Conservation (phyloP, 2,797 vertebrate species). For the Brachyrhaphis roseni region DNA sequence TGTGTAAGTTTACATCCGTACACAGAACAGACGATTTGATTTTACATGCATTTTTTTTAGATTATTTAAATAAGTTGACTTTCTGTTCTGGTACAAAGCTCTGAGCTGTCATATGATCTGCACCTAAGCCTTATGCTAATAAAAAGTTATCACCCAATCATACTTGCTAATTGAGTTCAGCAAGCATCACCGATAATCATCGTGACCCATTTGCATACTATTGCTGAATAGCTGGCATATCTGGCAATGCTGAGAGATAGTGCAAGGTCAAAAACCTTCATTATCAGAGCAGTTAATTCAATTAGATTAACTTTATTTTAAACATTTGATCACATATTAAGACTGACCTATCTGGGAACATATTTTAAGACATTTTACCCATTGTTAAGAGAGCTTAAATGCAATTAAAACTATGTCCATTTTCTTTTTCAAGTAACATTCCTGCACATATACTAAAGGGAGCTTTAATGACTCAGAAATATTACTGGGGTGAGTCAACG, state of each 20-base stretch:
- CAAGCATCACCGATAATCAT: conserved; percentile 77
- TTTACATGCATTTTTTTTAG: conserved; percentile 17
- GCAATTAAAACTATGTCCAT: background rate
- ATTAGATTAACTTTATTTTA: conserved; percentile 63
- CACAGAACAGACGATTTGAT: conserved; percentile 16
- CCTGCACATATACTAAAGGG: conserved; percentile 31
- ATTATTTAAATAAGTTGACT: conserved; percentile 25
- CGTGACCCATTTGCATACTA: conserved; percentile 72
- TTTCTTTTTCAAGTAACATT: conserved; percentile 21
- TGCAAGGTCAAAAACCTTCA: conserved; percentile 71
- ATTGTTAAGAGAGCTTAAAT: background rate
- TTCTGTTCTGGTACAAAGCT: conserved; percentile 36
- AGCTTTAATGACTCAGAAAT: conserved; percentile 64
- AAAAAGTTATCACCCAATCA: conserved; percentile 76
- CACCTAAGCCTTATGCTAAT: conserved; percentile 73
- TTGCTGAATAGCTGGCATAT: conserved; percentile 62
- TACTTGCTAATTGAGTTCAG: conserved; percentile 83
- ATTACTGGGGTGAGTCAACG: conserved; percentile 55
- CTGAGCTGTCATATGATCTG: conserved; percentile 25
- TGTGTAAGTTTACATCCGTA: conserved; percentile 34
- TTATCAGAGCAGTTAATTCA: conserved; percentile 68
- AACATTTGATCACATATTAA: conserved; percentile 55
- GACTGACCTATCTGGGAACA: conserved; percentile 39
- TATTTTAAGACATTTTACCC: conserved; percentile 18
- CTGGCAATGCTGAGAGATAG: conserved; percentile 70